These are phyloP conservation scores for Chunga burmeisteri DNA, from an alignment of 2,113 vertebrate species.

Conservation along the genomic window DNA sequence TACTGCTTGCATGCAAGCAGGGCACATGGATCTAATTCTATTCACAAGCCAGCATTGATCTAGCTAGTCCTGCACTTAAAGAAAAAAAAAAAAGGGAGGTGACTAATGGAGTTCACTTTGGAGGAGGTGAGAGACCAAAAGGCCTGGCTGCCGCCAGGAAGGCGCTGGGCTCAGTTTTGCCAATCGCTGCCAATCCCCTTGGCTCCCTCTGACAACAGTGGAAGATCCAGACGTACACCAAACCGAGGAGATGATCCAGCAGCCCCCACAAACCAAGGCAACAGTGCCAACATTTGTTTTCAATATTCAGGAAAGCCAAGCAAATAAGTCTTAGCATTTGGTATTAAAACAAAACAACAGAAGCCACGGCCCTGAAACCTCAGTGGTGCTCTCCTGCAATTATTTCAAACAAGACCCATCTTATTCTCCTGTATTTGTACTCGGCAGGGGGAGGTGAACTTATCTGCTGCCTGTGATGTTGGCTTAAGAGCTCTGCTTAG, in stretches of 20 bases:
- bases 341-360: not conserved
- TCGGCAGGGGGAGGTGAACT: not conserved
- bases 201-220: not conserved
- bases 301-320: not conserved
- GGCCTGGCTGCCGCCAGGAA: not conserved
- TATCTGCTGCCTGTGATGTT: constrained; percentile 38
- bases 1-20: not conserved
- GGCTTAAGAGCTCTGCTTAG: constrained; percentile 48
- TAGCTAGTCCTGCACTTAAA: not conserved
- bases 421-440: constrained; percentile 21
- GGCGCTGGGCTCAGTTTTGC: not conserved
- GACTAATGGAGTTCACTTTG: not conserved
- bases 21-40: not conserved
- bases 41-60: not conserved
- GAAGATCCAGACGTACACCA: fast-evolving
- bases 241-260: not conserved
- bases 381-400: constrained; percentile 29
- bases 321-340: not conserved
- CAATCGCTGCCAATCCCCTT: not conserved
- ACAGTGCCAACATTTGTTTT: constrained; percentile 28
- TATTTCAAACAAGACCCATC: constrained; percentile 33
- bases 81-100: not conserved
- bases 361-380: not conserved
- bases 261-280: not conserved
- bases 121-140: not conserved